Evolutionary conservation across 2,888 invertebrate genomes (phyloP).

Genomic region (Chamaedrilus cognettii): DNA sequence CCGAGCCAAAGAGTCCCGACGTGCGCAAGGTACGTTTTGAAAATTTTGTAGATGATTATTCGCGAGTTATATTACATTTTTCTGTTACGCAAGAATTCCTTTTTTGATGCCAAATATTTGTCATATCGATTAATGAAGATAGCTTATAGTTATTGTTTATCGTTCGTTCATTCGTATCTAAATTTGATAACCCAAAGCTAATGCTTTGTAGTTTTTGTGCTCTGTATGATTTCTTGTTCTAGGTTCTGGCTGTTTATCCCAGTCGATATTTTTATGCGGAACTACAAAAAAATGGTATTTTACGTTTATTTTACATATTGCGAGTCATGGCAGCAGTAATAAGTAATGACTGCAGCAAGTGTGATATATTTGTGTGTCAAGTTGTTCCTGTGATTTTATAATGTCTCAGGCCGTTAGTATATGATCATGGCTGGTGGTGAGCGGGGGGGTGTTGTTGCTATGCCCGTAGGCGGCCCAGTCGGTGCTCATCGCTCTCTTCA

Average conservation of each 20-base stretch:
- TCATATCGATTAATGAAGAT: background rate
- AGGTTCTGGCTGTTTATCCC: too few species aligned
- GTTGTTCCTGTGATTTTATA: too few species aligned
- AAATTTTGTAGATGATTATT: background rate
- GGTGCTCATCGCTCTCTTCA: slow-evolving; percentile 77
- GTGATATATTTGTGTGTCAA: too few species aligned
- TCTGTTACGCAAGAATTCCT: background rate
- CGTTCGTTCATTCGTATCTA: background rate
- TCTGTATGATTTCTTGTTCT: too few species aligned
- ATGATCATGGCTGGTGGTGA: background rate
- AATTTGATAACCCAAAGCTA: too few species aligned
- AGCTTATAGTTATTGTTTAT: background rate
- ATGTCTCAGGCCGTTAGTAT: too few species aligned
- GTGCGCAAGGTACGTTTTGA: slow-evolving; percentile 69
- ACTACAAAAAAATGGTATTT: too few species aligned
- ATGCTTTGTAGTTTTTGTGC: too few species aligned
- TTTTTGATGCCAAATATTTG: background rate
- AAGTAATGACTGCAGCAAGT: too few species aligned
- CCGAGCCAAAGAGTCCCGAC: slow-evolving; percentile 71
- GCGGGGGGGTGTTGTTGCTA: background rate
- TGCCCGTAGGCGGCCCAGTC: slow-evolving; percentile 64
- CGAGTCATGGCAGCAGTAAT: too few species aligned
- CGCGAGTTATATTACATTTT: background rate
- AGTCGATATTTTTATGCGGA: too few species aligned
- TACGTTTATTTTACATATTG: too few species aligned